Percentiles rank a stretch among this genome's conserved stretches.
Evolutionary conservation across 2,797 vertebrate species (phyloP).

Genomic region (Lophotriccus pileatus): DNA sequence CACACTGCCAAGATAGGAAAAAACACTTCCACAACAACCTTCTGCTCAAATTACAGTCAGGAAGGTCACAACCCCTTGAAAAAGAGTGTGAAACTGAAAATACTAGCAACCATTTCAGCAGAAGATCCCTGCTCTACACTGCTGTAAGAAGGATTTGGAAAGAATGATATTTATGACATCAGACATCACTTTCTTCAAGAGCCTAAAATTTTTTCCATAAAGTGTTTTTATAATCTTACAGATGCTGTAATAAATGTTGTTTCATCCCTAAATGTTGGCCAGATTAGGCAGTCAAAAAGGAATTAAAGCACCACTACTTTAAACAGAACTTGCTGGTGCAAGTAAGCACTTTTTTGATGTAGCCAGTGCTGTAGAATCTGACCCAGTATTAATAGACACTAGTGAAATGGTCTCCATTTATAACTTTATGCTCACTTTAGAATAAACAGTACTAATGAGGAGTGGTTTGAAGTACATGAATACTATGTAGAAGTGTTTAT

Average conservation of each 20-base stretch:
- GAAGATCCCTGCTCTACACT: not conserved
- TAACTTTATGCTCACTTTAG: not conserved
- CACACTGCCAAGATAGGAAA: not conserved
- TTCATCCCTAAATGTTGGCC: not conserved
- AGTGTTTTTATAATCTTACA: not conserved
- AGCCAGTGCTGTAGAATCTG: not conserved
- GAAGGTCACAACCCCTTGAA: not conserved
- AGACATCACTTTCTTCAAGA: constrained; percentile 19
- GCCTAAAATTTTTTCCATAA: not conserved
- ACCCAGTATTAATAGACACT: not conserved
- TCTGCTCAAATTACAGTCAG: not conserved
- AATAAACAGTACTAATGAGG: not conserved
- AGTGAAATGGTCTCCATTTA: not conserved
- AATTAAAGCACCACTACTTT: not conserved
- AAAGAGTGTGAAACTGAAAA: not conserved
- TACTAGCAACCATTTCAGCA: not conserved
- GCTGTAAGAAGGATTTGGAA: not conserved
- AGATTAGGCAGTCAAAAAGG: not conserved
- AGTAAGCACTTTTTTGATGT: not conserved
- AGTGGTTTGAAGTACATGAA: not conserved
- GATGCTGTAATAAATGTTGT: not conserved
- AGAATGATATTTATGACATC: not conserved
- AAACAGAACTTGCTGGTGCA: not conserved
- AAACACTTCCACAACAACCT: not conserved
- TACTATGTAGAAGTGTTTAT: not conserved